Evolutionary conservation across 2,113 vertebrate genomes (phyloP), one percentile per base, ranked within the genome.

Genomic region (Vulpes lagopus): DNA sequence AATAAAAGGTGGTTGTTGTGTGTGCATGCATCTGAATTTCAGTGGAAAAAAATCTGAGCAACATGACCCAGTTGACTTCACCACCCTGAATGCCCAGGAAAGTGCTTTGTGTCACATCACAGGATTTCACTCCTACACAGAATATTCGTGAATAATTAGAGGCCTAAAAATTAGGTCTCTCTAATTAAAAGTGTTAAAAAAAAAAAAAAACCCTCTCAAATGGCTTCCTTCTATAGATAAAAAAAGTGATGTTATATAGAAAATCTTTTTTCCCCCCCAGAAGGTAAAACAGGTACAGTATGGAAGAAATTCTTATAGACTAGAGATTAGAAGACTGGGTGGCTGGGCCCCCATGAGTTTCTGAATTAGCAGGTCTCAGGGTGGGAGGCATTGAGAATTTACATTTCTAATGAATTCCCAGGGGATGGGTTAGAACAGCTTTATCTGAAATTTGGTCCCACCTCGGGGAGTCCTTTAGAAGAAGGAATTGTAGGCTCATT

Each of bases 121-220:
- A 92, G 7, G n/a, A 38, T 93, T 80, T 97, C 23, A 38, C 81
- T 89, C 43, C 69, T 76, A 84, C 82, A 35, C 60, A 79, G 62
- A 97, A 93, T 97, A 94, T 79, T 60, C 53, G 59, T 88, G 83
- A 97, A 95, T 81, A 67, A 95, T 91, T 57, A 89, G 67, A n/a
- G 32, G 32, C 32, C 32, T 69, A 93, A 82, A 79, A 94, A 76
- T 89, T 97, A 95, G 83, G 3, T 10, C 5, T 97, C 15, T 90
- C 64, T 95, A 95, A 96, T 94, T 96, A 93, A 96, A 96, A 83
- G 57, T 95, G 51, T 95, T 85, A 38, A 49, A 81, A 92, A 86
- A 94, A 89, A 73, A 57, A 57, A 32, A 19, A 6, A 25, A 6
- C 7, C 5, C 20, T 90, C 53, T 35, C n/a, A 88, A 96, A 92